Evolutionary conservation across 1,140 invertebrate genomes (phyloP).

Genomic region (Frieseomelitta varia): DNA sequence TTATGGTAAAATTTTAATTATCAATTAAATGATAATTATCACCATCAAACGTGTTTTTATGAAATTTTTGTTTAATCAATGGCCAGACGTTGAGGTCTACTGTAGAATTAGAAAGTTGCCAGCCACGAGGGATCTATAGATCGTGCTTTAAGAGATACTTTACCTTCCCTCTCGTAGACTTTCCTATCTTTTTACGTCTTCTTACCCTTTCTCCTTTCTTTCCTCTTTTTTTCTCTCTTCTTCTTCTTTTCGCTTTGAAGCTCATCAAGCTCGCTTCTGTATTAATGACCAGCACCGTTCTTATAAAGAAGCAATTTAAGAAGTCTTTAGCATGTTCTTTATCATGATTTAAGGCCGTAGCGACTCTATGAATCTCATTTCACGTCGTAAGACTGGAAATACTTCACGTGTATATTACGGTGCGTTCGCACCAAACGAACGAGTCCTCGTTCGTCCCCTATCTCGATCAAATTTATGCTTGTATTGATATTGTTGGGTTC

Average conservation of each 20-base stretch:
- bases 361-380: not conserved
- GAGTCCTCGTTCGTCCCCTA: no score
- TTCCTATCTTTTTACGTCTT: conserved; percentile 20
- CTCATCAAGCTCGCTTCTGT: conserved; percentile 76
- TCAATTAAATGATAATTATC: not conserved
- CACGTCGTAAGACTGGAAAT: not conserved
- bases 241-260: conserved; percentile 10
- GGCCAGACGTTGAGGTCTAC: no score
- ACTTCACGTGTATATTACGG: not conserved
- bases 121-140: not conserved
- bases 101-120: not conserved
- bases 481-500: no score
- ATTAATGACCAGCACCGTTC: conserved; percentile 76
- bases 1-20: not conserved
- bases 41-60: no score
- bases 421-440: no score
- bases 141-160: not conserved
- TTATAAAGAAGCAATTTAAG: conserved; percentile 54
- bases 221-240: conserved; percentile 27
- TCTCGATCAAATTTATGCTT: no score
- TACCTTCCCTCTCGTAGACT: not conserved
- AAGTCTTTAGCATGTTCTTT: conserved; percentile 55
- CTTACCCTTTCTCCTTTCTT: conserved; percentile 19
- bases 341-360: conserved; percentile 30
- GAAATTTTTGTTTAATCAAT: not conserved